These are phyloP conservation scores for Syritta pipiens DNA, from an alignment of 2,888 invertebrate species.

Conservation along the genomic window DNA sequence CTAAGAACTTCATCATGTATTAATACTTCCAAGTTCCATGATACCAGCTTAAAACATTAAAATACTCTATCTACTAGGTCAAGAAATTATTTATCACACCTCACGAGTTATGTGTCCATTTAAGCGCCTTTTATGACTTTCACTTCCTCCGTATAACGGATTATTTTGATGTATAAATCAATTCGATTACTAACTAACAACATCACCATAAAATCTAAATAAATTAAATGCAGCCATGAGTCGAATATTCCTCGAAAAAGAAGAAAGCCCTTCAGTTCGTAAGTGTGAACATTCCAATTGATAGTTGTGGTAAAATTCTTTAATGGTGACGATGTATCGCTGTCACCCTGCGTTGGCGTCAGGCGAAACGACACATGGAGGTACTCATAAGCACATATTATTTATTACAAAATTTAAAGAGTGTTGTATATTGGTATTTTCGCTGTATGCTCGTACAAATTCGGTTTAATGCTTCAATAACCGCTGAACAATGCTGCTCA, in stretches of 20 bases:
- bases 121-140: conserved; percentile 23
- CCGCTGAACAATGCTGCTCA: conserved; percentile 28
- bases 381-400: conserved; percentile 35
- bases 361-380: conserved; percentile 41
- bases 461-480: conserved; percentile 52
- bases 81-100: conserved; percentile 16
- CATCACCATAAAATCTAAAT: conserved; percentile 54
- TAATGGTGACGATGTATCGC: conserved; percentile 50
- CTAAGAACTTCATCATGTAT: no score
- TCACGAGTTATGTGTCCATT: background rate
- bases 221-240: conserved; percentile 34
- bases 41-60: no score
- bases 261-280: conserved; percentile 51
- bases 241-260: conserved; percentile 32
- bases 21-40: no score
- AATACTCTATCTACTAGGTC: no score
- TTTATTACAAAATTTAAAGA: conserved; percentile 23
- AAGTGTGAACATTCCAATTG: conserved; percentile 63
- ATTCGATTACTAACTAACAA: conserved; percentile 30
- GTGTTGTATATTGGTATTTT: conserved; percentile 10
- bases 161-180: conserved; percentile 27
- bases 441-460: conserved; percentile 21
- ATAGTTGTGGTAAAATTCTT: conserved; percentile 61
- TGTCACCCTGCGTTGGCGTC: conserved; percentile 36
- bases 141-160: conserved; percentile 29